Evolutionary conservation across 2,888 invertebrate species (phyloP).

Genomic region (Eupithecia exiguata): DNA sequence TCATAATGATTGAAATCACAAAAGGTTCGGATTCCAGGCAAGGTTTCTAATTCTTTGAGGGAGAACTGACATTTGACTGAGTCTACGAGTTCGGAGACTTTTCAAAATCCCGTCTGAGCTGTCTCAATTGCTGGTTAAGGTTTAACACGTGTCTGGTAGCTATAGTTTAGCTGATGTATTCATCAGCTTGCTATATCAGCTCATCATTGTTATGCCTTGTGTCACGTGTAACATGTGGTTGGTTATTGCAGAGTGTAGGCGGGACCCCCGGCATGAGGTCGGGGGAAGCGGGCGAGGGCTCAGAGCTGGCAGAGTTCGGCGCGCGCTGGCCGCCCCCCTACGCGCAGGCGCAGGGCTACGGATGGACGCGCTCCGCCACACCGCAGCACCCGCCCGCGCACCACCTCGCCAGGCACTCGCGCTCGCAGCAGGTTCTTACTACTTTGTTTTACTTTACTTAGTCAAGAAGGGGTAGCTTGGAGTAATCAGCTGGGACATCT

Average conservation of each 20-base stretch:
- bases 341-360: slow-evolving; percentile 76
- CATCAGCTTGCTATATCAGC: too few relatives aligned
- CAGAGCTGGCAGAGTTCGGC: slow-evolving; percentile 82
- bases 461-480: neutral
- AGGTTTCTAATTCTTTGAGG: neutral
- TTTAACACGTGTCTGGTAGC: neutral
- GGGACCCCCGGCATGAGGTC: slow-evolving; percentile 84
- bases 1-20: too few relatives aligned
- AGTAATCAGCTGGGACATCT: too few relatives aligned
- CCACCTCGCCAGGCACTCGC: slow-evolving; percentile 80
- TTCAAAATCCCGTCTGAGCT: neutral
- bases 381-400: slow-evolving; percentile 81
- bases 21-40: neutral
- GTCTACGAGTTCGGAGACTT: neutral
- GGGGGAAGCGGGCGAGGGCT: slow-evolving; percentile 83
- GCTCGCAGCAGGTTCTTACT: slow-evolving; percentile 74
- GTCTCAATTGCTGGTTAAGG: neutral
- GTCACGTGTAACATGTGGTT: slow-evolving; percentile 19
- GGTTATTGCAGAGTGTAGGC: slow-evolving; percentile 58
- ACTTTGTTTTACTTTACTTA: neutral
- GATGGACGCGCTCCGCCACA: slow-evolving; percentile 81
- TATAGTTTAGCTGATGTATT: neutral
- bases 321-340: slow-evolving; percentile 84
- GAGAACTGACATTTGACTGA: neutral
- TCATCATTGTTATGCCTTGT: neutral